Evolutionary conservation across 2,113 vertebrate genomes (phyloP).

Genomic region (Leptodactylus fuscus): DNA sequence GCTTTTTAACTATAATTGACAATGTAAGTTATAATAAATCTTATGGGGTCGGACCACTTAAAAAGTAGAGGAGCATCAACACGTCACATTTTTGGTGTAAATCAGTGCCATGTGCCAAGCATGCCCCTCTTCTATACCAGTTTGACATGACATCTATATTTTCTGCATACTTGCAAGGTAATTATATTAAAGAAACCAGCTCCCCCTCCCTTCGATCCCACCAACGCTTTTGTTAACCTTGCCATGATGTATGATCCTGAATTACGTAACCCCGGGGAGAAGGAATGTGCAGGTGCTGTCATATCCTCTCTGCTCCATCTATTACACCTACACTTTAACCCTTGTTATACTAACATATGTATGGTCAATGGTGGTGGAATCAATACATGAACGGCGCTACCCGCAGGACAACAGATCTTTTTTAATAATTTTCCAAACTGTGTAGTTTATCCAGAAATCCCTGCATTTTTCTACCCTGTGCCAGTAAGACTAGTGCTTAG

Average conservation of each 20-base stretch:
- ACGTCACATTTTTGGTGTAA: too few species aligned
- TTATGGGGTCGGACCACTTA: too few species aligned
- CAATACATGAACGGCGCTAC: neutral
- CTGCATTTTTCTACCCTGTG: neutral
- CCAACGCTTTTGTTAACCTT: neutral
- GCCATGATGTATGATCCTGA: neutral
- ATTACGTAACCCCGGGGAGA: neutral
- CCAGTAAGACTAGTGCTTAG: neutral
- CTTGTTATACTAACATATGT: neutral
- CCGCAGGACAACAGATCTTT: too few species aligned
- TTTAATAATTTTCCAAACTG: neutral
- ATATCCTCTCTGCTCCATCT: neutral
- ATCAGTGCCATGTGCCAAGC: too few species aligned
- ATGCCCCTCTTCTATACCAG: too few species aligned
- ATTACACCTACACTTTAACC: neutral
- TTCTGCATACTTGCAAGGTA: neutral
- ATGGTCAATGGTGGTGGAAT: neutral
- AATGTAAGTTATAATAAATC: too few species aligned
- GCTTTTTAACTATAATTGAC: too few species aligned
- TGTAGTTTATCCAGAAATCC: neutral
- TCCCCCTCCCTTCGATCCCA: neutral
- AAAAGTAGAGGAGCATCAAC: too few species aligned
- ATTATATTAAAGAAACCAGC: neutral
- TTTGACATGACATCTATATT: neutral
- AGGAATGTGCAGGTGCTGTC: conserved; percentile 4